A percentile compares a stretch with the other conserved stretches of the same genome.
Conservation (phyloP, 2,888 invertebrate species). For the Xylota segnis region DNA sequence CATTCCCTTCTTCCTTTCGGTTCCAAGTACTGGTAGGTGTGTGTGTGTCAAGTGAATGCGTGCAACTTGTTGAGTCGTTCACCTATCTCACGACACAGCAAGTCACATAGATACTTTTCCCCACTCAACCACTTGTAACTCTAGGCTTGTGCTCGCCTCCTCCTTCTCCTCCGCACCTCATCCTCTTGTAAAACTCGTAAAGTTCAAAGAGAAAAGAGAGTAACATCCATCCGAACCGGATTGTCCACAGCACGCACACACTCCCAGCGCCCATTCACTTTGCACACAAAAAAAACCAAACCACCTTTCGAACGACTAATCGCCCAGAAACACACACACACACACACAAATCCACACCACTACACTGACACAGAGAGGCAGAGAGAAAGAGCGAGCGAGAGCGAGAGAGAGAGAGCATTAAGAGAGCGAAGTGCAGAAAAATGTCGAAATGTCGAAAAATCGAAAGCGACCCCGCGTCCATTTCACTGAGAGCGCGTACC, state of each 20-base stretch:
- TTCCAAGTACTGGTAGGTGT: neutral
- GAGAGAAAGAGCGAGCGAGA: constrained; percentile 9
- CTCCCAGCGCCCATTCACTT: constrained; percentile 67
- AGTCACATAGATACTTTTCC: constrained; percentile 60
- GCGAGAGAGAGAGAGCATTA: constrained; percentile 33
- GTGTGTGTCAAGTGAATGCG: constrained; percentile 57
- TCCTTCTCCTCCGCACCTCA: constrained; percentile 55
- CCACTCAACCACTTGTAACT: constrained; percentile 73
- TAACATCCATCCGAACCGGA: constrained; percentile 67
- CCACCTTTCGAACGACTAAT: constrained; percentile 72
- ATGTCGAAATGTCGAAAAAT: constrained; percentile 55
- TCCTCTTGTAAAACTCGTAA: constrained; percentile 68
- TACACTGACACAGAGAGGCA: neutral
- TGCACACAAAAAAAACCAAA: constrained; percentile 32
- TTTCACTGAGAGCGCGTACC: constrained; percentile 75
- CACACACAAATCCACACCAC: constrained; percentile 20
- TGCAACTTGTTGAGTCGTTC: constrained; percentile 77
- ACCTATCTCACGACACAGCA: constrained; percentile 64
- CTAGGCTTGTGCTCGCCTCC: constrained; percentile 18
- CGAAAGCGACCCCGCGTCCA: no score
- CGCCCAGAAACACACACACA: constrained; percentile 36
- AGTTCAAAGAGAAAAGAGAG: constrained; percentile 70
- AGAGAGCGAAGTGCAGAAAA: constrained; percentile 73
- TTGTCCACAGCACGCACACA: constrained; percentile 53
- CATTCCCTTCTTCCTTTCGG: constrained; percentile 42